A percentile compares a stretch with the other conserved stretches of the same genome.
Conservation (phyloP, 2,797 vertebrate genomes). For the Oreortyx pictus region DNA sequence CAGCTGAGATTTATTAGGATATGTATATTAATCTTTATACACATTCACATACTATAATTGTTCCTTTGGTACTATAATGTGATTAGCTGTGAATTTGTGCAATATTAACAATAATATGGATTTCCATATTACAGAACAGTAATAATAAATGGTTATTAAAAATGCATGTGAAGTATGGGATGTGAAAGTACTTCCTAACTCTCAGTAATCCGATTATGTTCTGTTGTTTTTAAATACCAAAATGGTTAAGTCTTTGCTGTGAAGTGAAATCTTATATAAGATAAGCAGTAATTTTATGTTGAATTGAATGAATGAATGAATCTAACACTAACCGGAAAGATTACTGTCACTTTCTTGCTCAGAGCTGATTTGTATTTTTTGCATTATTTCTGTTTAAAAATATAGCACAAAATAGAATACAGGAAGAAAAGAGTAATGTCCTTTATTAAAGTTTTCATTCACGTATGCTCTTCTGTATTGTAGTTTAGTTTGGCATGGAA, state of each 20-base stretch:
- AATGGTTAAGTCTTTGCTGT: not conserved
- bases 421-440: not conserved
- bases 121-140: conserved; percentile 66
- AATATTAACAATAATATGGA: conserved; percentile 79
- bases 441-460: not conserved
- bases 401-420: not conserved
- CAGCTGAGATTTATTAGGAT: conserved; percentile 79
- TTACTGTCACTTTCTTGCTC: not conserved
- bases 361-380: not conserved
- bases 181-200: conserved; percentile 42
- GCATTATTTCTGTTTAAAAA: not conserved
- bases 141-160: conserved; percentile 77
- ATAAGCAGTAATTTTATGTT: not conserved
- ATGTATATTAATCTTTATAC: conserved; percentile 83
- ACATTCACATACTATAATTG: conserved; percentile 75
- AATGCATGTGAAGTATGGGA: conserved; percentile 64
- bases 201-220: conserved; percentile 24
- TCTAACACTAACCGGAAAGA: not conserved
- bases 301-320: not conserved
- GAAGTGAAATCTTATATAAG: not conserved
- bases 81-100: conserved; percentile 78
- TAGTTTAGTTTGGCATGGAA: not conserved
- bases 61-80: conserved; percentile 79
- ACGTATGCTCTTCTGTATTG: not conserved
- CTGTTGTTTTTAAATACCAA: conserved; percentile 51